Evolutionary conservation across 2,888 invertebrate genomes (phyloP), one percentile per base, ranked within the genome.

Genomic region (Acronicta leporina): DNA sequence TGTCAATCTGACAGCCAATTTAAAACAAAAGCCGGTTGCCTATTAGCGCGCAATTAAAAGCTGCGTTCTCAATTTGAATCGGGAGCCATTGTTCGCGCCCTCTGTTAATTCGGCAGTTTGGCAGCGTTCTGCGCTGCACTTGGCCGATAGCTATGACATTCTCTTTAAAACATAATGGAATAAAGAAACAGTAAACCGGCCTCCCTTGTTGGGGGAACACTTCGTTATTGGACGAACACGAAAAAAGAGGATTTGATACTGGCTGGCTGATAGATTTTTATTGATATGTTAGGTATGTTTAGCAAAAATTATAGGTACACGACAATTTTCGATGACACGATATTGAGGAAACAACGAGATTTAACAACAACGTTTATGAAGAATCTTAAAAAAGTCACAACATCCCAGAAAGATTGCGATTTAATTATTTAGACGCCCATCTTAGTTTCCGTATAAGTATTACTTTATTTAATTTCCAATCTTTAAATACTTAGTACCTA

Each of bases 111-210:
- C 76, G 74, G 73, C 69, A 73, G 74, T 74, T 78, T 53, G 70
- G 72, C 72, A 73, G 71, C 75, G 78, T 82, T 82, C 75, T 79
- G 75, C 76, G 78, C 83, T 88, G 91, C 89, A 86, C 83, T 86
- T 81, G 83, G 75, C 84, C 86, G 93, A 93, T 93, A 92, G 87
- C 92, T 89, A 87, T 91, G 92, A 89, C 92, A 91, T 92, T 92
- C 91, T 91, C 87, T 92, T 92, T 92, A 91, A 90, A 92, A 87
- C 88, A 92, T 93, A 93, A 94, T 94, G 92, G 92, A 91, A 94
- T 93, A 92, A 94, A 93, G 93, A 92, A 93, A 92, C 92, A 91
- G 92, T 92, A 90, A 90, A 92, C 91, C 90, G 87, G 87, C 86
- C 82, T 86, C 91, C 88, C 89, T 86, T 84, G 76, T 80, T 83